Evolutionary conservation across 2,888 invertebrate species (phyloP).

Genomic region (Seira ritae): DNA sequence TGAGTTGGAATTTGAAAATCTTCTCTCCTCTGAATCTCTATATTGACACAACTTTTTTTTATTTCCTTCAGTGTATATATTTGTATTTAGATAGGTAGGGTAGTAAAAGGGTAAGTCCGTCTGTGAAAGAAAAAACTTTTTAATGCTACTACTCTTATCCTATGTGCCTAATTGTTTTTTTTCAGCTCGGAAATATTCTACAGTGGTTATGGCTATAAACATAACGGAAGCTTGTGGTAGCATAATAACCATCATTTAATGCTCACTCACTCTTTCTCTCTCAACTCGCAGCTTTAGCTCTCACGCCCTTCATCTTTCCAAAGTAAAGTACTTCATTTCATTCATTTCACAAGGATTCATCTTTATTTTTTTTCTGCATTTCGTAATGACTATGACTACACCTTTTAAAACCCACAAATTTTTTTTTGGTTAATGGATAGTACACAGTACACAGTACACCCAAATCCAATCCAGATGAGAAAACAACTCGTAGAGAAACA

Average conservation of each 20-base stretch:
- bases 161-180: not conserved
- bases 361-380: not conserved
- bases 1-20: not conserved
- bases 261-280: slow-evolving; percentile 10
- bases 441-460: not conserved
- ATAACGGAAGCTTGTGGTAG: not conserved
- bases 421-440: not conserved
- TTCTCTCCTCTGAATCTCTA: too few relatives aligned
- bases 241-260: slow-evolving; percentile 12
- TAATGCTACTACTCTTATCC: too few relatives aligned
- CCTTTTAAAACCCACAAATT: slow-evolving; percentile 22
- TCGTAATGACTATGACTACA: not conserved
- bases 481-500: too few relatives aligned
- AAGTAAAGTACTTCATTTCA: slow-evolving; percentile 9
- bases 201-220: too few relatives aligned
- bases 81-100: too few relatives aligned
- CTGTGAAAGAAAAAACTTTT: slow-evolving; percentile 20
- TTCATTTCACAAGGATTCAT: not conserved
- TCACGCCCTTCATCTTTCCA: not conserved
- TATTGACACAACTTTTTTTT: too few relatives aligned
- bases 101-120: too few relatives aligned
- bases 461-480: too few relatives aligned
- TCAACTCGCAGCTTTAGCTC: not conserved
- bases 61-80: too few relatives aligned
- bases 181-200: not conserved